Conservation (phyloP, 2,797 vertebrate species). For the Acridotheres tristis region DNA sequence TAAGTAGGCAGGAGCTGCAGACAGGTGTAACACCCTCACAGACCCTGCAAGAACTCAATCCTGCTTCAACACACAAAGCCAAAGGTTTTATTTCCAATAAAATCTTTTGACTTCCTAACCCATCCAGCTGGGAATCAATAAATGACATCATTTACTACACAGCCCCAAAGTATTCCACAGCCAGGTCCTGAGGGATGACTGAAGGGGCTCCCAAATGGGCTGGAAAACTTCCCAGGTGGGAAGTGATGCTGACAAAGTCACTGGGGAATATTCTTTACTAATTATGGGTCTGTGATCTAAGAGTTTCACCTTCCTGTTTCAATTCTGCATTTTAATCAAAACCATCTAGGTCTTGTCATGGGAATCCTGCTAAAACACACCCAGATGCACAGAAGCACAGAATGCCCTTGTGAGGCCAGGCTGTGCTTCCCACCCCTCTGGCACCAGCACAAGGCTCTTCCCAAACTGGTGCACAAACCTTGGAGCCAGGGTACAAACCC, state of each 20-base stretch:
- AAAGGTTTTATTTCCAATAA: not conserved
- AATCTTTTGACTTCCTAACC: constrained; percentile 29
- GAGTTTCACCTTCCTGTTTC: not conserved
- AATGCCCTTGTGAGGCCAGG: not conserved
- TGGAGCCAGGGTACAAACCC: not conserved
- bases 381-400: not conserved
- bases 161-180: not conserved
- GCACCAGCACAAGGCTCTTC: not conserved
- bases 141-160: not conserved
- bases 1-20: not conserved
- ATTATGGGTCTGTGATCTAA: not conserved
- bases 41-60: not conserved
- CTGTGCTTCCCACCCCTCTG: not conserved
- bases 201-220: not conserved
- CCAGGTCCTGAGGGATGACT: not conserved
- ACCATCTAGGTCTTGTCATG: not conserved
- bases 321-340: not conserved
- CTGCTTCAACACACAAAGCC: not conserved
- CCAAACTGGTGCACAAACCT: not conserved
- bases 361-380: not conserved
- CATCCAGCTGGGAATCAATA: not conserved
- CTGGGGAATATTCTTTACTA: not conserved
- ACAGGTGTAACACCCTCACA: not conserved
- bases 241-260: not conserved
- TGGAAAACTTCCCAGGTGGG: not conserved